Evolutionary conservation across 2,888 invertebrate genomes (phyloP), one percentile per base, ranked within the genome.

Genomic region (Hemithea aestivaria): DNA sequence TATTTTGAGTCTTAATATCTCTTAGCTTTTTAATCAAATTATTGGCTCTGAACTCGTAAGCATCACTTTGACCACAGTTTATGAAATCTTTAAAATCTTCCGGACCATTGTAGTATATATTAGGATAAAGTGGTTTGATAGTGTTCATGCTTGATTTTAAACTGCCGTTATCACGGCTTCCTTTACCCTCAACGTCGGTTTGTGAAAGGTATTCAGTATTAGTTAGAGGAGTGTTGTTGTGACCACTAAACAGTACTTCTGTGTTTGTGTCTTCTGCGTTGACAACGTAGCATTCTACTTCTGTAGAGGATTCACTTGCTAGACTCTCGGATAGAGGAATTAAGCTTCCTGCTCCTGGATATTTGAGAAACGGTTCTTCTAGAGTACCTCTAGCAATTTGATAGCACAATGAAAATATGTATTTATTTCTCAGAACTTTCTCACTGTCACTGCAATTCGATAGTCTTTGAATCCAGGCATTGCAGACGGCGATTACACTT

Each of bases 1-100:
- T 36, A 48, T 87, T 85, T 54, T 85, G 73, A 12, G 69, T 63
- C 62, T 84, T 85, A 2, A 85, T 78, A 42, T 82, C 75, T 48
- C 84, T 66, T 3, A 87, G 48, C 53, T 78, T 85, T 22, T 57
- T 62, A 1, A 85, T 63, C 1, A 85, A 57, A 39, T 77, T 81
- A 33, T 63, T 70, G 1, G 78, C 72, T 62, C 81, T 70, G 7
- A 40, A 48, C 41, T 73, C 71, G 38, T 73, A 76, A 21, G 64
- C 53, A 21, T 66, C 66, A 7, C 45, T 54, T 8, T 49, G 32
- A 20, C 37, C 29, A 16, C 48, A 29, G 9, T 30, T 43, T 7
- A 35, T 35, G 32, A 33, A 39, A 16, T 48, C 46, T 29, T 40
- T 41, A 1, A 53, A 9, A 1, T 53, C 21, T 33, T 67, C 60